Conservation (phyloP, 2,113 vertebrate species). For the Sebastes schlegelii region DNA sequence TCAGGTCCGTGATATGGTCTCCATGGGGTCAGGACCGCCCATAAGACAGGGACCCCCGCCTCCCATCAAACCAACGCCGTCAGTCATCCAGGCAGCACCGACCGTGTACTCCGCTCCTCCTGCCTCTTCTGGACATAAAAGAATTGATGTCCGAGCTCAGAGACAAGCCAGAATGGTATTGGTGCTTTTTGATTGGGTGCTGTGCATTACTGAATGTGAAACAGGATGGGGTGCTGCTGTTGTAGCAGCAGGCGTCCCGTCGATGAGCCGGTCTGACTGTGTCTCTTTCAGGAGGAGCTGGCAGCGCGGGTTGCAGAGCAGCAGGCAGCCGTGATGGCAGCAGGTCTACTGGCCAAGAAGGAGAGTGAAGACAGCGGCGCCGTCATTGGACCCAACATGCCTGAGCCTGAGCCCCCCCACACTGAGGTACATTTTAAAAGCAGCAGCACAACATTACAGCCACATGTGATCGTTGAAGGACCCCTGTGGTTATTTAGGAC, state of each 20-base stretch:
- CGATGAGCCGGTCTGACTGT: neutral
- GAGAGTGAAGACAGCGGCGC: constrained; percentile 79
- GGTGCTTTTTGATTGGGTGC: neutral
- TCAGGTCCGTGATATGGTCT: constrained; percentile 80
- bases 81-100: constrained; percentile 87
- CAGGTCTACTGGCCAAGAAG: constrained; percentile 85
- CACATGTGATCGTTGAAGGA: neutral
- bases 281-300: constrained; percentile 82
- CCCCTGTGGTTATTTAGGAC: neutral
- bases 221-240: no score
- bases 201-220: neutral
- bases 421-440: constrained; percentile 72
- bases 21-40: constrained; percentile 65
- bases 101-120: constrained; percentile 87
- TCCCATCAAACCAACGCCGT: constrained; percentile 80
- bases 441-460: neutral
- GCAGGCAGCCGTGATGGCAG: constrained; percentile 82
- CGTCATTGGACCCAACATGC: constrained; percentile 89
- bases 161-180: constrained; percentile 85
- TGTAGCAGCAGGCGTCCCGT: no score
- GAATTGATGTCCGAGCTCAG: constrained; percentile 77
- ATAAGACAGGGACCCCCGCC: constrained; percentile 68
- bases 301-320: constrained; percentile 84
- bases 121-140: constrained; percentile 63
- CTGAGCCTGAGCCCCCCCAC: constrained; percentile 85